Conservation (phyloP, 2,888 invertebrate species). For the Agonopterix alstromeriana region DNA sequence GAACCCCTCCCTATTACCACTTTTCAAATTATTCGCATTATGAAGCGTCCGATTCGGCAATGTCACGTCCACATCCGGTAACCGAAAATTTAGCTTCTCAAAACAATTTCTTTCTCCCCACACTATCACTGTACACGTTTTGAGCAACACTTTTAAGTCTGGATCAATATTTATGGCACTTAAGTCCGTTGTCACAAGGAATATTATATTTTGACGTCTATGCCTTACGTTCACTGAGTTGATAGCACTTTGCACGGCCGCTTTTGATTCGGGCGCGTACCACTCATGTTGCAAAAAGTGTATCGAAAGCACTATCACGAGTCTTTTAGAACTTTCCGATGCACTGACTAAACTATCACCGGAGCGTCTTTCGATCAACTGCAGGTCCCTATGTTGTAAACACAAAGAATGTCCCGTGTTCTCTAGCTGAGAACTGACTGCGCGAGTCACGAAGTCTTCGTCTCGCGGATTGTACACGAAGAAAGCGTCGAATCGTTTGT, state of each 20-base stretch:
- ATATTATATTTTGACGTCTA: slow-evolving; percentile 77
- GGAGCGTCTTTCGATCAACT: slow-evolving; percentile 75
- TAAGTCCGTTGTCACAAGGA: slow-evolving; percentile 72
- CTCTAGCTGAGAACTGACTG: slow-evolving; percentile 84
- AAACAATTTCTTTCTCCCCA: slow-evolving; percentile 92
- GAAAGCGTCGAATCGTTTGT: slow-evolving; percentile 91
- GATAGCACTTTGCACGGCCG: slow-evolving; percentile 85
- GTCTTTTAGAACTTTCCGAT: slow-evolving; percentile 80
- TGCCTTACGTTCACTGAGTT: slow-evolving; percentile 80
- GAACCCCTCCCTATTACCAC: slow-evolving; percentile 64
- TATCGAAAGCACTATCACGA: slow-evolving; percentile 88
- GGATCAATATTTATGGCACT: slow-evolving; percentile 83
- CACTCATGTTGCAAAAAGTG: slow-evolving; percentile 90
- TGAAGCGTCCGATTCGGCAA: slow-evolving; percentile 76
- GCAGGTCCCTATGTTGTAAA: slow-evolving; percentile 80
- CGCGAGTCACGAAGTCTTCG: slow-evolving; percentile 82
- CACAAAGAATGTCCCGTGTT: slow-evolving; percentile 79
- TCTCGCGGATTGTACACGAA: slow-evolving; percentile 90
- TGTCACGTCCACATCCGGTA: slow-evolving; percentile 84
- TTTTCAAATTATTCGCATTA: slow-evolving; percentile 67
- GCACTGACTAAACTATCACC: slow-evolving; percentile 73
- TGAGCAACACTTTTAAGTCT: slow-evolving; percentile 83
- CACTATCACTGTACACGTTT: slow-evolving; percentile 84
- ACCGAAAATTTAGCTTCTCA: slow-evolving; percentile 89
- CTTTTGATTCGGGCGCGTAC: slow-evolving; percentile 87